Conservation (phyloP, 2,797 vertebrate genomes). For the Rhynchotus rufescens region DNA sequence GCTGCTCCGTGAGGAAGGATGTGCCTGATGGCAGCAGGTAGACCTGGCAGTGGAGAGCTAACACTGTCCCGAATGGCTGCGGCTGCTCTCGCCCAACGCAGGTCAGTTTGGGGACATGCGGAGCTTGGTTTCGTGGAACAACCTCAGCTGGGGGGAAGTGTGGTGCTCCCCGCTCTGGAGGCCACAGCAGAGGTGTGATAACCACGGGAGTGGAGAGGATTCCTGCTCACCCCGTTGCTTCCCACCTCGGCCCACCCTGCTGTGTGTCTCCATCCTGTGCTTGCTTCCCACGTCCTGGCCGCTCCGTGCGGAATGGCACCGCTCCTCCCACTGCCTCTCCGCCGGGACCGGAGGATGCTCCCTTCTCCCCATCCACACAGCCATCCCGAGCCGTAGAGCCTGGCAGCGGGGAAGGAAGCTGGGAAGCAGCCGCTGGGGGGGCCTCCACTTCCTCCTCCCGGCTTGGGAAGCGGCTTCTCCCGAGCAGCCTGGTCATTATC, state of each 20-base stretch:
- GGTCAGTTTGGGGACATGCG: background rate
- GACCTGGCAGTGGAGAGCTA: fast-evolving
- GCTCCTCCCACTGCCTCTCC: background rate
- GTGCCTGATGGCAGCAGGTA: background rate
- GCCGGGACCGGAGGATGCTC: background rate
- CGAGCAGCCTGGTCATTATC: background rate
- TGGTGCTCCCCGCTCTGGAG: background rate
- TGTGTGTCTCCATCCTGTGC: fast-evolving
- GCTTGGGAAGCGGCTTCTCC: background rate
- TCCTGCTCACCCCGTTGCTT: background rate
- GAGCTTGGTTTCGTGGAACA: background rate
- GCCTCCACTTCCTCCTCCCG: background rate
- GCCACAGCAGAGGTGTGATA: background rate
- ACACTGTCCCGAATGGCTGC: fast-evolving
- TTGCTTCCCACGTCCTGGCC: fast-evolving
- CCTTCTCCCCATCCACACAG: background rate
- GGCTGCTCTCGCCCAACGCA: fast-evolving
- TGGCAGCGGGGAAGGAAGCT: background rate
- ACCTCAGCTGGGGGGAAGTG: background rate
- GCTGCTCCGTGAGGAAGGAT: background rate
- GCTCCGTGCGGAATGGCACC: background rate
- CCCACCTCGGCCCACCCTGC: too few species aligned
- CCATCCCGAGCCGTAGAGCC: background rate
- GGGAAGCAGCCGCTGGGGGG: background rate
- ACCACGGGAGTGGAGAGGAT: background rate